phyloP scores from a whole-genome alignment of 2,797 vertebrate species.

The Enteromius trimaculatus region DNA sequence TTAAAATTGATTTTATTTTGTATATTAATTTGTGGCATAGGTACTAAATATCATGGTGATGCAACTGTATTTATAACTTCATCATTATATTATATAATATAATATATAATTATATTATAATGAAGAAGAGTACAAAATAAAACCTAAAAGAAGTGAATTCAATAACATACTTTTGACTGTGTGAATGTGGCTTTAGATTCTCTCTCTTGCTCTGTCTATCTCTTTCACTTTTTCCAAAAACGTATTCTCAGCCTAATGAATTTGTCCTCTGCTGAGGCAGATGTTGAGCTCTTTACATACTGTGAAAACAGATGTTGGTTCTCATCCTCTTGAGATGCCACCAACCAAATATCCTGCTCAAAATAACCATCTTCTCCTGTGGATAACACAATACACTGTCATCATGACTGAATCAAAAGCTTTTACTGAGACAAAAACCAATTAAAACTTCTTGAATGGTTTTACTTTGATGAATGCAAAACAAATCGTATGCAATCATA shows the following conservation, averaged over 20 bases:
- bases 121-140: neutral
- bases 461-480: neutral
- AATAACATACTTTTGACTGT: neutral
- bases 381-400: neutral
- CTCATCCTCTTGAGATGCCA: slow-evolving; percentile 41
- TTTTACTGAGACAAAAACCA: neutral
- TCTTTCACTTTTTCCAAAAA: neutral
- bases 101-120: neutral
- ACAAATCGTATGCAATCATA: neutral
- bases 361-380: slow-evolving; percentile 45
- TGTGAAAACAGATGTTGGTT: slow-evolving; percentile 58
- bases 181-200: neutral
- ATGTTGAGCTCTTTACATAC: slow-evolving; percentile 45
- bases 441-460: neutral
- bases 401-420: neutral
- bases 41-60: neutral
- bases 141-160: neutral
- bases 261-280: slow-evolving; percentile 58
- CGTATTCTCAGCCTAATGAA: slow-evolving; percentile 48
- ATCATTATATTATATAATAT: neutral
- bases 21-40: neutral
- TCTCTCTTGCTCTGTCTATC: neutral
- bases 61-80: neutral
- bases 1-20: neutral
- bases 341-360: slow-evolving; percentile 37